Evolutionary conservation across 1,140 invertebrate genomes (phyloP), one percentile per base, ranked within the genome.

Genomic region (Kradibia gibbosae): DNA sequence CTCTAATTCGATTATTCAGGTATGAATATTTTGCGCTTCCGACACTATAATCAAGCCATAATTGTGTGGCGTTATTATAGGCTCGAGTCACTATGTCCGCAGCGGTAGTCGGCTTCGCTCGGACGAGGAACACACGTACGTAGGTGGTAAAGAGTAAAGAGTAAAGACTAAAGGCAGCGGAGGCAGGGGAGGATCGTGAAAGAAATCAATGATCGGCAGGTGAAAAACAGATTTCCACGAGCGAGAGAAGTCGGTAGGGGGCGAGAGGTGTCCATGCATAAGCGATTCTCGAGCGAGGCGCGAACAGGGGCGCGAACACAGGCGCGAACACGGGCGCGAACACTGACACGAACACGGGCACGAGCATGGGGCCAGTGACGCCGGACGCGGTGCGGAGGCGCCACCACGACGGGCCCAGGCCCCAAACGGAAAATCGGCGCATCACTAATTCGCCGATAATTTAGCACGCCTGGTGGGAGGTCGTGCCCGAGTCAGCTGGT

Each of bases 371-470:
- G 3, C 10, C 15, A 22, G 22, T 25, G 5, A 5, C 17, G 10
- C 17, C 53, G n/a, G 22, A 57, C 17, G 17, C 53, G 53, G 53
- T 25, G 62, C 62, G 57, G n/a, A 31, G 62, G 62, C 62, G 34
- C 34, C 62, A 10, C 17, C 0, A 4, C 4, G 34, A 5, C 20
- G 34, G 0, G 15, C 39, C n/a, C 13, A 10, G 70, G 25, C 45
- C 50, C 34, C 34, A 45, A 77, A 80, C 20, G 45, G 45, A 72
- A 73, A 72, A 75, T 34, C 72, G 79, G 71, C 79, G 57, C 72
- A 60, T 81, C 79, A 81, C 70, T 81, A 75, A 81, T 81, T 81
- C 71, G 55, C 39, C 78, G 74, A 53, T 81, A 70, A 71, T 74
- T 83, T 81, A 81, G 28, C 73, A 31, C 67, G 81, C 50, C 73